phyloP scores from a whole-genome alignment of 2,888 invertebrate genomes.

The Lamproptera curius region DNA sequence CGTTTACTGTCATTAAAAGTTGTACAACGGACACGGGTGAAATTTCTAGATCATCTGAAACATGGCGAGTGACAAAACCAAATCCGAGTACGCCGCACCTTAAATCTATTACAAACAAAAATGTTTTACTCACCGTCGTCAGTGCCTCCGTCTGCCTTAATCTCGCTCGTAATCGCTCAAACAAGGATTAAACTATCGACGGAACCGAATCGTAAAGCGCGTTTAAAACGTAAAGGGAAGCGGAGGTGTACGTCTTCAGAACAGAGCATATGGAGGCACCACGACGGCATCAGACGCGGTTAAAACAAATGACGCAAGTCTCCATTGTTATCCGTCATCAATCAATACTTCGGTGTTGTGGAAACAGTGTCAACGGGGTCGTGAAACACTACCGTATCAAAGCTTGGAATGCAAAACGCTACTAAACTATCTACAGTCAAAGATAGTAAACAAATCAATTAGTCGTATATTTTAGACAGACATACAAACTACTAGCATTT shows the following conservation, averaged over 20 bases:
- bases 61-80: too few relatives aligned
- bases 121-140: slow-evolving; percentile 65
- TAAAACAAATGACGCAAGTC: too few relatives aligned
- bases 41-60: too few relatives aligned
- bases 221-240: neutral
- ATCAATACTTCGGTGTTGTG: slow-evolving; percentile 52
- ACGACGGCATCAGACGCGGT: slow-evolving; percentile 65
- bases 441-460: too few relatives aligned
- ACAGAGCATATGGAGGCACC: slow-evolving; percentile 76
- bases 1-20: too few relatives aligned
- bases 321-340: slow-evolving; percentile 75
- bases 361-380: neutral
- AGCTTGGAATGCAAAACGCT: too few relatives aligned
- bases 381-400: slow-evolving; percentile 14
- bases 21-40: too few relatives aligned
- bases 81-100: too few relatives aligned
- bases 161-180: slow-evolving; percentile 34
- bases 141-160: slow-evolving; percentile 64
- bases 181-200: slow-evolving; percentile 21
- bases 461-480: too few relatives aligned
- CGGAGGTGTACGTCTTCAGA: slow-evolving; percentile 67
- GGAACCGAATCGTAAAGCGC: slow-evolving; percentile 16
- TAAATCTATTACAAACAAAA: too few relatives aligned
- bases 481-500: too few relatives aligned
- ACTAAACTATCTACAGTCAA: too few relatives aligned